Evolutionary conservation across 2,888 invertebrate genomes (phyloP).

Genomic region (Spilosoma lubricipeda): DNA sequence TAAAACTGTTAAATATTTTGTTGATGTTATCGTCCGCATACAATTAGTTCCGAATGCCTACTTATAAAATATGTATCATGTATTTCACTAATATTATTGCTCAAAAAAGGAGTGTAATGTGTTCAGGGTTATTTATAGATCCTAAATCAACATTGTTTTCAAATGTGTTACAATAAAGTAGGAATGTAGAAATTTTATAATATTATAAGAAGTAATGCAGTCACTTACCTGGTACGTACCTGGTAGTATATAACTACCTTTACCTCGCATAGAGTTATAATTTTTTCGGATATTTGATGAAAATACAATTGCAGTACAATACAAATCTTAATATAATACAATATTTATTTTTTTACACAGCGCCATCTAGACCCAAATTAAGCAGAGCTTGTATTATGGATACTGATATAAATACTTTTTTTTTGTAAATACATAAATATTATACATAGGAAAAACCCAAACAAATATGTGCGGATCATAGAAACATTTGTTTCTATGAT

Average conservation of each 20-base stretch:
- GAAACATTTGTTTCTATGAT: too few species aligned
- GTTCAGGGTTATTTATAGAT: neutral
- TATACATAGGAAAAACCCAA: too few species aligned
- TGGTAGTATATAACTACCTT: neutral
- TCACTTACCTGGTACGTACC: neutral
- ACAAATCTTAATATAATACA: too few species aligned
- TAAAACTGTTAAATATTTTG: conserved; percentile 38
- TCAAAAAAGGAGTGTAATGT: neutral
- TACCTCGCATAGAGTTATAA: too few species aligned
- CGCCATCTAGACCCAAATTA: too few species aligned
- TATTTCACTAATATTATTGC: neutral
- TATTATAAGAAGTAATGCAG: neutral
- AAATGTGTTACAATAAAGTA: neutral
- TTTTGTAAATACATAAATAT: too few species aligned
- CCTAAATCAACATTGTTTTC: neutral
- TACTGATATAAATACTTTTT: too few species aligned
- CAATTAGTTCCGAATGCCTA: conserved; percentile 23
- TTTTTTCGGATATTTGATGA: too few species aligned
- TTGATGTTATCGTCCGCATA: conserved; percentile 45
- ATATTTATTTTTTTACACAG: too few species aligned
- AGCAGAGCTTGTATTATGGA: too few species aligned
- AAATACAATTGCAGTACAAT: too few species aligned
- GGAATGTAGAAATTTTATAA: neutral
- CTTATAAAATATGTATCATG: neutral
- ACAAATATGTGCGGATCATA: too few species aligned